phyloP scores from a whole-genome alignment of 2,113 vertebrate species.

The Indicator maculatus region DNA sequence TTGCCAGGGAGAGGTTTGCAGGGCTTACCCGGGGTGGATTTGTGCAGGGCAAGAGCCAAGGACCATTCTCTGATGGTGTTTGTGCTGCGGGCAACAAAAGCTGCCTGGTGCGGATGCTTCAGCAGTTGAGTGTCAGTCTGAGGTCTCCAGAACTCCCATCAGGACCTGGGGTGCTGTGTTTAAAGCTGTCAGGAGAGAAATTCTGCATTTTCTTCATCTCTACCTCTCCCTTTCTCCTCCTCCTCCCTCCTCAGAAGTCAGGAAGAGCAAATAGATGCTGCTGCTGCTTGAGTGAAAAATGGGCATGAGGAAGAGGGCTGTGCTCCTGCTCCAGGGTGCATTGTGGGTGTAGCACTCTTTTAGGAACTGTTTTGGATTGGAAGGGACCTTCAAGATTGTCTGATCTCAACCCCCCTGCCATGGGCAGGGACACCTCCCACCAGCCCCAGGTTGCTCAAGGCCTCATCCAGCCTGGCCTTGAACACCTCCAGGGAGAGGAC shows the following conservation, averaged over 20 bases:
- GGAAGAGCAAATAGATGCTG: rapidly evolving
- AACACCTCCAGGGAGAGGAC: no score
- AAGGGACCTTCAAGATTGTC: no score
- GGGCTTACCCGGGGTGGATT: background rate
- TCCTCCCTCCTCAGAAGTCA: rapidly evolving
- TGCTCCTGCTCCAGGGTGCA: background rate
- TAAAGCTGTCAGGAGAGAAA: background rate
- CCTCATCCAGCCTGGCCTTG: no score
- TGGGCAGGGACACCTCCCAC: no score
- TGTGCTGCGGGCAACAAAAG: background rate
- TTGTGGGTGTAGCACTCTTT: rapidly evolving
- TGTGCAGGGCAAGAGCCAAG: background rate
- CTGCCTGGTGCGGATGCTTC: background rate
- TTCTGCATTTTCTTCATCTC: rapidly evolving
- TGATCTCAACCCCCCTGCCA: no score
- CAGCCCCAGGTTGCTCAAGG: no score
- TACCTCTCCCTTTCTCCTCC: background rate
- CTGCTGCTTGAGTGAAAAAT: background rate
- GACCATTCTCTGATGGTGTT: background rate
- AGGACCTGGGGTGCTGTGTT: background rate
- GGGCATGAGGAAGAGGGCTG: rapidly evolving
- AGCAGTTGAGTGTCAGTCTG: background rate
- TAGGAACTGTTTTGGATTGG: no score
- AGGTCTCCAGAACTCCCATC: background rate
- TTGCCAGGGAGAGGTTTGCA: background rate